Conservation (phyloP, 2,113 vertebrate species). For the Stegastes partitus region DNA sequence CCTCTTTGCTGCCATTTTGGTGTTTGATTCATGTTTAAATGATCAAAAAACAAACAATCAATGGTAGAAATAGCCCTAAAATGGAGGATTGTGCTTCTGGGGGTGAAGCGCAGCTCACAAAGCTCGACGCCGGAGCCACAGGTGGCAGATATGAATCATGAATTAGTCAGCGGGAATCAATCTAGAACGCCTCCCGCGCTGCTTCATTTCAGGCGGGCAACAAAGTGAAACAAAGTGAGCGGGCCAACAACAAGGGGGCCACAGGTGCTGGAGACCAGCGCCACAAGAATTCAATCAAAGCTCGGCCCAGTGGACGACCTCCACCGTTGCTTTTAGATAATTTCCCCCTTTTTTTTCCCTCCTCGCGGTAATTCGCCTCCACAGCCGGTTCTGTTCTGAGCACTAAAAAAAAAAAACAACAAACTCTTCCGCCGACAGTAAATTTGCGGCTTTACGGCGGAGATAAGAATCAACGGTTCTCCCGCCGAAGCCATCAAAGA, state of each 20-base stretch:
- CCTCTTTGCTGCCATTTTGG: neutral
- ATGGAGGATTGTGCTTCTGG: constrained; percentile 2
- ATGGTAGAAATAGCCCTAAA: neutral
- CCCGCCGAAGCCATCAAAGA: constrained; percentile 43
- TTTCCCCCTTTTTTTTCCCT: constrained; percentile 52
- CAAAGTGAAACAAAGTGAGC: constrained; percentile 74
- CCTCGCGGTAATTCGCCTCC: constrained; percentile 60
- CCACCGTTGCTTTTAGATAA: constrained; percentile 58
- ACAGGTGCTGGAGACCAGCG: constrained; percentile 67
- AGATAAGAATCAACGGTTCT: constrained; percentile 60
- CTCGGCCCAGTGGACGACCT: constrained; percentile 63
- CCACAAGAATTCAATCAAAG: constrained; percentile 72
- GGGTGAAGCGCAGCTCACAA: constrained; percentile 50
- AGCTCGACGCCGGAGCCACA: constrained; percentile 63
- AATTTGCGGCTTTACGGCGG: constrained; percentile 46
- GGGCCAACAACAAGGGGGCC: constrained; percentile 46
- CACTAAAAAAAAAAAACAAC: no score
- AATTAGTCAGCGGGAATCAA: constrained; percentile 76
- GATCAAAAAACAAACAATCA: constrained; percentile 1
- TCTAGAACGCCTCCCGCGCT: constrained; percentile 61
- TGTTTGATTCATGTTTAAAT: constrained; percentile 11
- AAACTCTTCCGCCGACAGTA: constrained; percentile 49
- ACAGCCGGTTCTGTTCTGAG: constrained; percentile 46
- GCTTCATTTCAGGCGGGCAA: constrained; percentile 62
- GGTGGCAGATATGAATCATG: constrained; percentile 77